Evolutionary conservation across 2,113 vertebrate species (phyloP).

Genomic region (Emydura subglobosa): DNA sequence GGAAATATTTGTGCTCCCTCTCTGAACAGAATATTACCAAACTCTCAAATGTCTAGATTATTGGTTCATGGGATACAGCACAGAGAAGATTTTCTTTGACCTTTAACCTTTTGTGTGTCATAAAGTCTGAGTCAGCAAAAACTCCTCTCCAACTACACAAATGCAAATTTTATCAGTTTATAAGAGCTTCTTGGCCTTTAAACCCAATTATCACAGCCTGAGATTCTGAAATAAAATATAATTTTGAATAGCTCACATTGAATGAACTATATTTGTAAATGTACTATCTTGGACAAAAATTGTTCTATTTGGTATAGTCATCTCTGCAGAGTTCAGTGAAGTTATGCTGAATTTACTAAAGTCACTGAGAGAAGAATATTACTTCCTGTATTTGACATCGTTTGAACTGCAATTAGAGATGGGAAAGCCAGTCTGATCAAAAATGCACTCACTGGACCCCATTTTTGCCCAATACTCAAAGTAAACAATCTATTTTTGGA

Average conservation of each 20-base stretch:
- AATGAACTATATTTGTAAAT: not conserved
- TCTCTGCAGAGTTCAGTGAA: not conserved
- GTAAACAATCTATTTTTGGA: not conserved
- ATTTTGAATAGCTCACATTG: not conserved
- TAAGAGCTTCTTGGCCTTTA: not conserved
- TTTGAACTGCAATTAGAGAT: conserved; percentile 14
- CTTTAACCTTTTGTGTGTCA: not conserved
- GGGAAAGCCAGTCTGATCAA: not conserved
- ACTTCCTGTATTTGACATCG: not conserved
- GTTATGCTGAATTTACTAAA: not conserved
- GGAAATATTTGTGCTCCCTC: not conserved
- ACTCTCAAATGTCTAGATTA: not conserved
- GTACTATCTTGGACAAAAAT: not conserved
- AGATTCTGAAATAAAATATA: not conserved
- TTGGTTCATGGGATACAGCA: not conserved
- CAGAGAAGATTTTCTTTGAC: not conserved
- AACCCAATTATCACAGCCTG: not conserved
- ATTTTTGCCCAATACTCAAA: not conserved
- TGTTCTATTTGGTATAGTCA: not conserved
- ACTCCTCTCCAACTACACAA: not conserved
- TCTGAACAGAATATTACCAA: not conserved
- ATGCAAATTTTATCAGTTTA: not conserved
- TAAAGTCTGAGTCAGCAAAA: conserved; percentile 14
- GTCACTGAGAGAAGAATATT: not conserved
- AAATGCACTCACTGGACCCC: not conserved